Percentiles rank a stretch among this genome's conserved stretches.
Conservation (phyloP, 2,113 vertebrate genomes). For the Tringa solitaria region DNA sequence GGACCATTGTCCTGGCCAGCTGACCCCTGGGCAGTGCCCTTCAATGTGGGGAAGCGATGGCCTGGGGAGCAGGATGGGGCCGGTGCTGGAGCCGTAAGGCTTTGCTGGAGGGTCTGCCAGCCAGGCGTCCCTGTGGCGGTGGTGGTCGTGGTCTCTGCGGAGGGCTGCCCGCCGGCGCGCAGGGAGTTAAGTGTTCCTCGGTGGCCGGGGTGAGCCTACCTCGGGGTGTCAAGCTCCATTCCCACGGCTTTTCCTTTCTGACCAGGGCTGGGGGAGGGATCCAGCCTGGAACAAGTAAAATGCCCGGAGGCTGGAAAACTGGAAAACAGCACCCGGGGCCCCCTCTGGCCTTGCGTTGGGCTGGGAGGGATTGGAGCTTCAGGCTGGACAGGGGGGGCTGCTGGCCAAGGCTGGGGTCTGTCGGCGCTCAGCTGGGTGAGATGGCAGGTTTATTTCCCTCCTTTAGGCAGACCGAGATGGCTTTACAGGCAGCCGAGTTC, state of each 20-base stretch:
- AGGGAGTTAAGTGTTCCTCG: conserved; percentile 32
- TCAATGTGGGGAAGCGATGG: accelerated
- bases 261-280: conserved; percentile 36
- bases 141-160: accelerated
- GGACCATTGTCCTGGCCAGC: not conserved
- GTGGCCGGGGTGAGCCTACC: not conserved
- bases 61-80: not conserved
- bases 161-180: not conserved
- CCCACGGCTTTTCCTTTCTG: conserved; percentile 60
- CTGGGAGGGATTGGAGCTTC: not conserved
- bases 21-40: not conserved
- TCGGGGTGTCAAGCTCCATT: conserved; percentile 50
- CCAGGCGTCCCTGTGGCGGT: accelerated
- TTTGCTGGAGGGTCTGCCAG: not conserved
- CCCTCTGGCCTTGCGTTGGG: not conserved
- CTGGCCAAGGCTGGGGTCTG: not conserved
- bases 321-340: not conserved
- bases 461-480: not conserved
- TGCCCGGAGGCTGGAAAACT: conserved; percentile 22
- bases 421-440: not conserved
- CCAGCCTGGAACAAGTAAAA: not conserved
- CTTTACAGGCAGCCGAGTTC: not conserved
- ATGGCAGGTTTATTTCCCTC: not conserved
- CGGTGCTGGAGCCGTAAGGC: not conserved
- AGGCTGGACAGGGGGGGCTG: not conserved